Conservation (phyloP, 2,113 vertebrate genomes). For the Petromus typicus region DNA sequence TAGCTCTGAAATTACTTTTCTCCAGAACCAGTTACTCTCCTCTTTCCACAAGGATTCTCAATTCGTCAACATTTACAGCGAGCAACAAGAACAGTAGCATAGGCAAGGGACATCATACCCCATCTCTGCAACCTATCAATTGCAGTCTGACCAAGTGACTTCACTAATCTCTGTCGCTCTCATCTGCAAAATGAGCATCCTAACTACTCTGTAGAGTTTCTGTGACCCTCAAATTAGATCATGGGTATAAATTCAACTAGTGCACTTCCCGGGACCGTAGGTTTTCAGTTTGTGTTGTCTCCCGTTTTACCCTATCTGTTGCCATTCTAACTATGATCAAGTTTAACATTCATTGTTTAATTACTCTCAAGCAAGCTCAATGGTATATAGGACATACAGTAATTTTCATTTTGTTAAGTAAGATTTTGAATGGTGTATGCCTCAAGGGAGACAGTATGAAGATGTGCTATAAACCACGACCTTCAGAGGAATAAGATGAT, state of each 20-base stretch:
- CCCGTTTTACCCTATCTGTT: not conserved
- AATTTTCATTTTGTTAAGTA: conserved; percentile 59
- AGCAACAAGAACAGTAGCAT: not conserved
- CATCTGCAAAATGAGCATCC: not conserved
- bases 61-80: not conserved
- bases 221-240: not conserved
- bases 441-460: not conserved
- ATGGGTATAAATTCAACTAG: not conserved
- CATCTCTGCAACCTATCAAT: not conserved
- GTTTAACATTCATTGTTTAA: conserved; percentile 47
- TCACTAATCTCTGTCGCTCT: not conserved
- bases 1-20: conserved; percentile 11
- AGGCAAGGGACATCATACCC: not conserved
- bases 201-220: not conserved
- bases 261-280: not conserved
- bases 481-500: not conserved
- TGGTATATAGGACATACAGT: conserved; percentile 20
- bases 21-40: not conserved
- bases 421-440: conserved; percentile 45
- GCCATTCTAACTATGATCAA: conserved; percentile 30
- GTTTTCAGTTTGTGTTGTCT: not conserved
- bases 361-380: conserved; percentile 60
- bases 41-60: not conserved
- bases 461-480: conserved; percentile 15
- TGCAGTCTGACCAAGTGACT: not conserved